These are phyloP conservation scores for Bucorvus abyssinicus DNA, from an alignment of 2,797 vertebrate species.

Conservation along the genomic window DNA sequence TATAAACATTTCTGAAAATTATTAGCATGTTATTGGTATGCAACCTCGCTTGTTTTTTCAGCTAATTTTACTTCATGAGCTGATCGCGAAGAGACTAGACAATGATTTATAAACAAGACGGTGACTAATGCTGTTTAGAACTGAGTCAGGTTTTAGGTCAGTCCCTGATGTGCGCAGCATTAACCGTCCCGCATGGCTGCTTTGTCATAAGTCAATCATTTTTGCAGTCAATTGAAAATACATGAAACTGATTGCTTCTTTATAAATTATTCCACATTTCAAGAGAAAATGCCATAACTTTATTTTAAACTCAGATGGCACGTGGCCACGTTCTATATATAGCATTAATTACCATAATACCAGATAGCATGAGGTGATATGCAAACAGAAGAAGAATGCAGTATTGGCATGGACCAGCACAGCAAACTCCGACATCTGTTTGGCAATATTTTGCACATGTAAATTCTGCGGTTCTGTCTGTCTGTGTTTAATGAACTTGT, in stretches of 20 bases:
- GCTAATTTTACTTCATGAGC: background rate
- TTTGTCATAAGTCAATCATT: background rate
- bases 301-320: conserved; percentile 18
- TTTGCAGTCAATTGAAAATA: background rate
- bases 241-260: background rate
- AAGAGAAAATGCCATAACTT: background rate
- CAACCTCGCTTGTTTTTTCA: conserved; percentile 18
- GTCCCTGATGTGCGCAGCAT: fast-evolving
- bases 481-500: conserved; percentile 56
- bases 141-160: background rate
- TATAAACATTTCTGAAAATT: conserved; percentile 25
- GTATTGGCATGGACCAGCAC: background rate
- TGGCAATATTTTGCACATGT: conserved; percentile 24
- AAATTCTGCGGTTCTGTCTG: conserved; percentile 41
- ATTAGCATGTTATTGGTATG: background rate
- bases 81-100: background rate
- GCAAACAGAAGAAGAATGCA: conserved; percentile 1
- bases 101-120: background rate
- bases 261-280: background rate
- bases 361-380: conserved; percentile 11
- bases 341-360: conserved; percentile 9
- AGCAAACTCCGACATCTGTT: conserved; percentile 55
- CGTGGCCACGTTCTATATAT: background rate
- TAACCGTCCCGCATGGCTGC: background rate
- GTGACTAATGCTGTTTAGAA: background rate